Percentiles rank a stretch among this genome's conserved stretches.
Conservation (phyloP, 1,140 invertebrate genomes). For the Musca vetustissima region DNA sequence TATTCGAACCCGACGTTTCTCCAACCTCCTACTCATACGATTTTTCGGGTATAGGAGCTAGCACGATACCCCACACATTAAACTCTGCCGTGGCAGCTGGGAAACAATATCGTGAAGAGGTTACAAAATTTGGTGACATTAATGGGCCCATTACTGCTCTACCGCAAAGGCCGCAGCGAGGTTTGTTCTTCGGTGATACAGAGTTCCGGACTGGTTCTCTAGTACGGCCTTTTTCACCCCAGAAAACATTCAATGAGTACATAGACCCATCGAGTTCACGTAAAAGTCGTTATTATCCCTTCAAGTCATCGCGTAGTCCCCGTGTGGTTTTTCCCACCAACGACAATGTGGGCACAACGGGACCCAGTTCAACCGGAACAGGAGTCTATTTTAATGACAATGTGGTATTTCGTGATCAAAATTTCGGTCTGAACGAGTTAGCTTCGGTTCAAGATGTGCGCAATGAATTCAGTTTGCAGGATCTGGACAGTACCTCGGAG, state of each 20-base stretch:
- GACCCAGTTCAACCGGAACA: slow-evolving; percentile 43
- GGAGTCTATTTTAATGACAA: slow-evolving; percentile 59
- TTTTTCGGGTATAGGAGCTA: slow-evolving; percentile 47
- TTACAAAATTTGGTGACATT: slow-evolving; percentile 54
- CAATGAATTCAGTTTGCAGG: slow-evolving; percentile 61
- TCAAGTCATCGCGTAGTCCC: slow-evolving; percentile 58
- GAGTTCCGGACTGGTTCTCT: slow-evolving; percentile 42
- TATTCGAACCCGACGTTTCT: slow-evolving; percentile 38
- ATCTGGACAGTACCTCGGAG: slow-evolving; percentile 53
- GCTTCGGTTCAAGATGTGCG: slow-evolving; percentile 57
- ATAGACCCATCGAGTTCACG: slow-evolving; percentile 42
- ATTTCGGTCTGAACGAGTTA: slow-evolving; percentile 61
- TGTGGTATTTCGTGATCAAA: slow-evolving; percentile 63
- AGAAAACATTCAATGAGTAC: slow-evolving; percentile 51
- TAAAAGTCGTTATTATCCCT: slow-evolving; percentile 49
- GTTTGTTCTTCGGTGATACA: slow-evolving; percentile 46
- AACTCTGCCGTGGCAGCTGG: slow-evolving; percentile 35
- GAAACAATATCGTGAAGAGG: slow-evolving; percentile 51
- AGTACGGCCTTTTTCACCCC: slow-evolving; percentile 36
- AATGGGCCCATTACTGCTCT: slow-evolving; percentile 53
- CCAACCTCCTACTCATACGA: slow-evolving; percentile 37
- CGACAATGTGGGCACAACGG: slow-evolving; percentile 57
- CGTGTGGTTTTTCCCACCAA: slow-evolving; percentile 61
- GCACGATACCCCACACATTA: slow-evolving; percentile 47
- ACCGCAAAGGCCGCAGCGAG: slow-evolving; percentile 43